A percentile compares a stretch with the other conserved stretches of the same genome.
Evolutionary conservation across 2,888 invertebrate species (phyloP).

Genomic region (Furcula furcula): DNA sequence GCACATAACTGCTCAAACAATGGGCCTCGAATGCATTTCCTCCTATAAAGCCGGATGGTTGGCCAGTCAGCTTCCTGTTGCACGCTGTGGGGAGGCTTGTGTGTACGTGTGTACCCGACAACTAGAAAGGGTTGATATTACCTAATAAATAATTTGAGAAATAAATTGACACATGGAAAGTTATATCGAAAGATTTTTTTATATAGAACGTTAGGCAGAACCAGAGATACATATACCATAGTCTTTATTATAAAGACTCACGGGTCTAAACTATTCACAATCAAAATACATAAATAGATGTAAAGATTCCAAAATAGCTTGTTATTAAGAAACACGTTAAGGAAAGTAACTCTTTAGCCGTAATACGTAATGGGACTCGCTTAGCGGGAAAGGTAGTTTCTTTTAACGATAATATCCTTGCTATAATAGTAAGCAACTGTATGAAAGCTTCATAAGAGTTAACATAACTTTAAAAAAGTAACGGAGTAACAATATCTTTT

Average conservation of each 20-base stretch:
- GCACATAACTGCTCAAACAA: conserved; percentile 5
- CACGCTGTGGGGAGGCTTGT: background rate
- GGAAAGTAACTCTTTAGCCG: conserved; percentile 26
- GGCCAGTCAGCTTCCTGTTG: conserved; percentile 6
- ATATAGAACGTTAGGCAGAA: too few species aligned
- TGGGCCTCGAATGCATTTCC: conserved; percentile 3
- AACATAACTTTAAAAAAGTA: conserved; percentile 8
- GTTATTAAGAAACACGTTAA: conserved; percentile 27
- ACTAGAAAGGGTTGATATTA: too few species aligned
- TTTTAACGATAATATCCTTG: conserved; percentile 48
- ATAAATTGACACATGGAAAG: too few species aligned
- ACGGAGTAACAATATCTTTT: conserved; percentile 15
- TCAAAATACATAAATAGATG: background rate
- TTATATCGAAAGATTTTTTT: too few species aligned
- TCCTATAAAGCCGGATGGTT: conserved; percentile 12
- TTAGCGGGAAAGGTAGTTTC: conserved; percentile 47
- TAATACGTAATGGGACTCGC: conserved; percentile 36
- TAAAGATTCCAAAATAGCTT: conserved; percentile 15
- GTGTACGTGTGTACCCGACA: too few species aligned
- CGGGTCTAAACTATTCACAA: background rate
- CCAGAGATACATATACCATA: too few species aligned
- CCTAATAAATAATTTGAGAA: too few species aligned
- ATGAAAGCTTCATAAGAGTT: conserved; percentile 21
- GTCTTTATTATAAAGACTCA: too few species aligned
- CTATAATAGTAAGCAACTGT: conserved; percentile 23